Evolutionary conservation across 2,888 invertebrate species (phyloP).

Genomic region (Lacanobia wlatinum): DNA sequence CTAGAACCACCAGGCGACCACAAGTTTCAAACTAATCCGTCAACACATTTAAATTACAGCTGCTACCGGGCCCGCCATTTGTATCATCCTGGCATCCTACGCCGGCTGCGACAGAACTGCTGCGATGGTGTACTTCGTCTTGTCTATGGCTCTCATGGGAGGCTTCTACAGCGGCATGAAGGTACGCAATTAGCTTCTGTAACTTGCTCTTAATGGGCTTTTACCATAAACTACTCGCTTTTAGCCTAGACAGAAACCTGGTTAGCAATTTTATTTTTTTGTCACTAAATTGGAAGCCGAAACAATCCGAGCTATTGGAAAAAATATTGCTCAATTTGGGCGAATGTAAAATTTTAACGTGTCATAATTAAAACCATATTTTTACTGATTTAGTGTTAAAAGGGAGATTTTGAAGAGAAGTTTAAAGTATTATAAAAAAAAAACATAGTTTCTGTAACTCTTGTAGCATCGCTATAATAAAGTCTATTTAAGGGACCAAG

Average conservation of each 20-base stretch:
- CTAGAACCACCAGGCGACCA: no score
- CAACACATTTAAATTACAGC: slow-evolving; percentile 81
- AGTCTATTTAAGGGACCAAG: slow-evolving; percentile 1
- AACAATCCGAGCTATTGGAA: background rate
- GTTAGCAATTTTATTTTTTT: background rate
- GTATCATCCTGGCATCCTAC: slow-evolving; percentile 92
- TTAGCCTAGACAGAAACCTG: background rate
- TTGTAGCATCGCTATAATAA: slow-evolving; percentile 7
- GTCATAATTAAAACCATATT: no score
- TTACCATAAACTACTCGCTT: background rate
- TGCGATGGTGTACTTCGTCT: slow-evolving; percentile 90
- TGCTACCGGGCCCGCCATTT: slow-evolving; percentile 92
- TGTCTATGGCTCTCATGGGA: slow-evolving; percentile 93
- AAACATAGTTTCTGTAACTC: background rate
- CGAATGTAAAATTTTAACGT: no score
- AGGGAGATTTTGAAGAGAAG: background rate
- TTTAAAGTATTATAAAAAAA: background rate
- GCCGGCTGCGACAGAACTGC: slow-evolving; percentile 90
- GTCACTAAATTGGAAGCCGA: background rate
- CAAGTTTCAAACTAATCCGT: background rate
- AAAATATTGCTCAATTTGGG: no score
- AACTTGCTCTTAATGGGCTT: background rate
- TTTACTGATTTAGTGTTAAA: background rate
- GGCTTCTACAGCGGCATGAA: slow-evolving; percentile 93
- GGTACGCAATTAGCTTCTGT: slow-evolving; percentile 70